A percentile compares a stretch with the other conserved stretches of the same genome.
Conservation (phyloP, 2,888 invertebrate genomes). For the Schrankia costaestrigalis region DNA sequence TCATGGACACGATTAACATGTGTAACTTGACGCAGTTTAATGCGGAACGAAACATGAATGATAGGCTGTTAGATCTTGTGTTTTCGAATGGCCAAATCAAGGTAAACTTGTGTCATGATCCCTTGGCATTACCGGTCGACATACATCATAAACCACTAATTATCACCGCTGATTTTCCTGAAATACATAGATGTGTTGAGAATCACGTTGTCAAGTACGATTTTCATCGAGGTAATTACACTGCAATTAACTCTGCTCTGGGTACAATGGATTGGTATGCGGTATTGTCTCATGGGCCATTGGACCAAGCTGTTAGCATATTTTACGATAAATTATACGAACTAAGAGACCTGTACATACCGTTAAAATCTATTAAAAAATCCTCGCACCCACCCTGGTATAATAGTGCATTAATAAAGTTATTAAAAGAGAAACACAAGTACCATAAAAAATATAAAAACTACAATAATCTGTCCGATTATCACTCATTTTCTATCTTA, state of each 20-base stretch:
- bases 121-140: no score
- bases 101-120: no score
- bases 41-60: no score
- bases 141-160: no score
- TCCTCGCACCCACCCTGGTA: conserved; percentile 1
- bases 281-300: neutral
- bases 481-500: conserved; percentile 1
- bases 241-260: neutral
- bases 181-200: no score
- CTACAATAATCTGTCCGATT: conserved; percentile 2
- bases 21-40: no score
- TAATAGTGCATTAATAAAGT: neutral
- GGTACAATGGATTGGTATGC: neutral
- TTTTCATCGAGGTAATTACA: no score
- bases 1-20: no score
- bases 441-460: conserved; percentile 2
- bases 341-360: conserved; percentile 1
- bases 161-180: no score
- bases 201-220: no score
- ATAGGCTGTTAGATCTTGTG: no score
- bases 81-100: no score
- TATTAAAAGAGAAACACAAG: conserved; percentile 4
- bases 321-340: conserved; percentile 5
- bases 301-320: neutral
- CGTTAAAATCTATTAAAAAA: neutral